These are phyloP conservation scores for Poecilia velifera DNA, from an alignment of 2,797 vertebrate species.

Conservation along the genomic window DNA sequence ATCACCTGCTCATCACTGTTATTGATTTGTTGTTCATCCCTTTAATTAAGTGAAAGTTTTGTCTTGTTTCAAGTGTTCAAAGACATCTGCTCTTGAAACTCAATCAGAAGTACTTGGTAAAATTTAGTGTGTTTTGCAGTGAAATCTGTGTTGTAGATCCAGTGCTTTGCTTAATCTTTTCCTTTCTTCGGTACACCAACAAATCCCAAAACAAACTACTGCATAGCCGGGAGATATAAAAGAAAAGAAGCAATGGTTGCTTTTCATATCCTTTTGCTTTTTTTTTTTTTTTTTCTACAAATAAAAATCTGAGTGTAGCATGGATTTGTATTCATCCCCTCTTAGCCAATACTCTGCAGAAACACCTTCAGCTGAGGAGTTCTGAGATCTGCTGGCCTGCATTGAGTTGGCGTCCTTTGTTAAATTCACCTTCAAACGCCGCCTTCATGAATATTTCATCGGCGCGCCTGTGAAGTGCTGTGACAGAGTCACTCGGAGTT, in stretches of 20 bases:
- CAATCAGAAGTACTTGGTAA: no score
- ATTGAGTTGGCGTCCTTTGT: neutral
- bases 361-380: neutral
- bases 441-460: conserved; percentile 1
- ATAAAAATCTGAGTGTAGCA: neutral
- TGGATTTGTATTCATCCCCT: neutral
- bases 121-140: no score
- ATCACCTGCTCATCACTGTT: no score
- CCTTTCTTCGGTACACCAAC: neutral
- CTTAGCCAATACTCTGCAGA: neutral
- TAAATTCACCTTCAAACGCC: neutral
- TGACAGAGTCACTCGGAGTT: neutral
- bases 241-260: neutral
- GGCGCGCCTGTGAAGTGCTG: neutral
- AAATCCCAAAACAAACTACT: neutral
- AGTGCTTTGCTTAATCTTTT: neutral
- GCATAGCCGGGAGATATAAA: neutral
- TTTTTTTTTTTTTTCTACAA: neutral
- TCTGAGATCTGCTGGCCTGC: neutral
- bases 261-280: neutral
- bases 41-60: no score
- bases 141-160: neutral
- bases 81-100: no score
- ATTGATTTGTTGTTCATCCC: no score
- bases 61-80: no score